Base-by-base conservation (phyloP, 2,888 invertebrate species). In the Harpagoxenus sublaevis region DNA sequence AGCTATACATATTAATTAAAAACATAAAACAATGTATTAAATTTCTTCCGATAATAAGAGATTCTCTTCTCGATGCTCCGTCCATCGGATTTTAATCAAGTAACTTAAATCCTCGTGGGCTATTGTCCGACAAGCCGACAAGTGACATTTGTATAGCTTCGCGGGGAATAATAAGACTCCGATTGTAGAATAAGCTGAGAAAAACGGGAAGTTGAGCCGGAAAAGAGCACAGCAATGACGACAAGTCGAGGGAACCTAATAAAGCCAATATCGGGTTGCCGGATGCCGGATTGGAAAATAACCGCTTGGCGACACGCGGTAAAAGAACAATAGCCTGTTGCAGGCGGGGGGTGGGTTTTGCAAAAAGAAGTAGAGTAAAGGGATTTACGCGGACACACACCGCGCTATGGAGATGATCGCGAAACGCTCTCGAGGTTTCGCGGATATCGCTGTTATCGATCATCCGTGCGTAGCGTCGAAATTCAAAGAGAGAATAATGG, bases 251-350 rank as follows among this genome's bases (percentile, higher is more conserved):
- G 79, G 86, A 91, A 89, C 81, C 91, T 87, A 89, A 92, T 92
- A 92, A 92, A 91, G 87, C 89, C 86, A 85, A 89, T 87, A 91
- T 91, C 89, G 90, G 84, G 79, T 84, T 83, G 74, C 81, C 74
- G 74, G 84, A 68, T 79, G 84, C 81, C 87, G 89, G 92, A 92
- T 92, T 91, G 91, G 91, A 91, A 91, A 92, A 89, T 91, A 89
- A 92, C 89, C 88, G 86, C 83, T 89, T 83, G 85, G 74, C 81
- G 45, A 83, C 70, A 84, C 71, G 78, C 74, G 68, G 83, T 74
- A 86, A 87, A 84, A 89, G 87, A 85, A 86, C 87, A 83, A 89
- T 83, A 70, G 63, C 60, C 63, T 84, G 35, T 53, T 79, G 63
- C 77, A 42, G 53, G 60, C 62, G 63, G 35, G 45, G 53, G n/a